Base-by-base conservation (phyloP, 2,888 invertebrate genomes). In the Chymomyza procnemis region DNA sequence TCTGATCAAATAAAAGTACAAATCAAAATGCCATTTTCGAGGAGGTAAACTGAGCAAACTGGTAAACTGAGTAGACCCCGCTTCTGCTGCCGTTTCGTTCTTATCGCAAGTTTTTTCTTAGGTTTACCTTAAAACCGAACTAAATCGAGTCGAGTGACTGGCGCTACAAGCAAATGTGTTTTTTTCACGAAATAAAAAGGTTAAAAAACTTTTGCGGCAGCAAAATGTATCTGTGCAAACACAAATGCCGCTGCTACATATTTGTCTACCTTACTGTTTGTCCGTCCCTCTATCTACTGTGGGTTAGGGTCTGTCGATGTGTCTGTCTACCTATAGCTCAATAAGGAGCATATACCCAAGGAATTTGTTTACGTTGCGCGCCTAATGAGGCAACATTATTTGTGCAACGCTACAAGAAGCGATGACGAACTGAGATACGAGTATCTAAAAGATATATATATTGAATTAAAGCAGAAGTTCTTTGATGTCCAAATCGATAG, bases 1-100 rank as follows among this genome's bases (percentile, higher is more conserved):
- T 77, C 81, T 78, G 80, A 88, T 73, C 88, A 89, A 89, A 89
- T 12, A 41, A 41, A 41, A 41, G 34, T 79, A 88, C 79, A 88
- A 90, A 90, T 90, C 90, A 90, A 90, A 90, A 86, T 83, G 79
- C 83, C 82, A 86, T 83, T 83, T 83, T 83, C 85, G 81, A 69
- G 75, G 79, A 77, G 82, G 75, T 79, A 73, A 77, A 76, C 71
- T 66, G 77, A 67, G 61, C 4, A 47, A 47, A 47, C 47, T 47
- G 26, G 26, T 26, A 26, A 26, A 26, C 26, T 26, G 26, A 8
- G 26, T 26, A 26, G 26, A 26, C 26, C 26, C 26, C 6, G 26
- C 16, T 14, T 4, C n/a, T 16, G 50, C 50, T 50, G 50, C 50
- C 34, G 50, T 50, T 21, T 54, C 47, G 68, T 73, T 72, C 78